Evolutionary conservation across 2,888 invertebrate species (phyloP), one percentile per base, ranked within the genome.

Genomic region (Timema cristinae): DNA sequence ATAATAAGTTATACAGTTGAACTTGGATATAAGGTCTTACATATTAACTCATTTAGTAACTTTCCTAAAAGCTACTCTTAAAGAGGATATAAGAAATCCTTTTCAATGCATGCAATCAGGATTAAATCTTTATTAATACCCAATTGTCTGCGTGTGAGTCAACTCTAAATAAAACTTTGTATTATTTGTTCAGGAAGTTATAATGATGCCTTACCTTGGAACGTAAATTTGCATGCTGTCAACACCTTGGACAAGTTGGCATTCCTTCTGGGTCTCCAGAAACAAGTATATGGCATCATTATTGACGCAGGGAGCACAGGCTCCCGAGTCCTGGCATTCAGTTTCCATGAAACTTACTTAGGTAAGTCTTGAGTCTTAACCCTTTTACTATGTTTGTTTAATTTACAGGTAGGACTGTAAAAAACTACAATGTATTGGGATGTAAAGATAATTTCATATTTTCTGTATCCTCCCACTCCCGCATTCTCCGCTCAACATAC

Each of bases 231-330:
- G 4, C 73, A 73, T 54, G 74, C 73, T n/a, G 73, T 79, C 75
- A 68, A 75, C 78, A 87, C 90, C 79, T 82, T 92, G 75, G 92
- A 93, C 78, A 87, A 87, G n/a, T 80, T 93, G 73, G 92, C 91
- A 48, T 88, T 89, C 79, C 87, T 86, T 68, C 84, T 94, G 72
- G 93, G 92, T 66, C 88, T 93, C 79, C 86, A 88, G 78, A 87
- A 88, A 77, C 86, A 86, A 56, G 87, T 89, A 66, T 90, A 95
- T 84, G 95, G 94, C 0, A 92, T 95, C 48, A 90, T 97, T 77
- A 91, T 97, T 76, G 97, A 97, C 83, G 97, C 96, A 6, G 97
- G 97, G 4, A 96, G 95, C 72, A 97, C 97, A 0, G 97, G 97
- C 2, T 91, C 94, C 74, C 87, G 97, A 77, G 90, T 94, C 47